Percentiles rank a stretch among this genome's conserved stretches.
These are phyloP conservation scores for Sarcophaga peregrina DNA, from an alignment of 1,140 invertebrate species.

Conservation along the genomic window DNA sequence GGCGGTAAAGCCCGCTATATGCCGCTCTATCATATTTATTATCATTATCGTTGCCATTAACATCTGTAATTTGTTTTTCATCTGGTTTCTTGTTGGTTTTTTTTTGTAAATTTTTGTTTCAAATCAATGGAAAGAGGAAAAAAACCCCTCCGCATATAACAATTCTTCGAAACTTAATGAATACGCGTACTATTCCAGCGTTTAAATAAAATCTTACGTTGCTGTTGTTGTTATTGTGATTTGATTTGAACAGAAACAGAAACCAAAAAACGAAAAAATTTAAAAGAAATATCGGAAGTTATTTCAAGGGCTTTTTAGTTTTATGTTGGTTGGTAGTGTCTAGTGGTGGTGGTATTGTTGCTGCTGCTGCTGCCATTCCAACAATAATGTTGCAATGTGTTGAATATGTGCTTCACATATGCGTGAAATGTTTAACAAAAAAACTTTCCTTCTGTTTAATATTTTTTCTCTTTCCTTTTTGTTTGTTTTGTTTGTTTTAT, in stretches of 20 bases:
- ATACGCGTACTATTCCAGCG: too few relatives aligned
- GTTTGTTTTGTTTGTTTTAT: neutral
- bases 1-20: too few relatives aligned
- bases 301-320: constrained; percentile 22
- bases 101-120: neutral
- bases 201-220: too few relatives aligned
- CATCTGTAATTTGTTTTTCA: constrained; percentile 35
- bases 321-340: too few relatives aligned
- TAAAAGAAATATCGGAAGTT: neutral
- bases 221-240: neutral
- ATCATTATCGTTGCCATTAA: neutral
- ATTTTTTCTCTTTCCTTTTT: too few relatives aligned
- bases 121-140: neutral
- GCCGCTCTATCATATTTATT: too few relatives aligned
- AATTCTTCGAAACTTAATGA: neutral
- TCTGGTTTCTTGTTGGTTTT: neutral
- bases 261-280: too few relatives aligned
- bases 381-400: constrained; percentile 21
- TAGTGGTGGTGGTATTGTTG: neutral
- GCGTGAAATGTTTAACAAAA: constrained; percentile 24
- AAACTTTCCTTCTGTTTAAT: neutral
- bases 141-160: neutral
- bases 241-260: constrained; percentile 23
- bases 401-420: constrained; percentile 36
- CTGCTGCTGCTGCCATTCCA: neutral